A percentile compares a stretch with the other conserved stretches of the same genome.
These are phyloP conservation scores for Cochlearius cochlearius DNA, from an alignment of 2,113 vertebrate species.

Conservation along the genomic window DNA sequence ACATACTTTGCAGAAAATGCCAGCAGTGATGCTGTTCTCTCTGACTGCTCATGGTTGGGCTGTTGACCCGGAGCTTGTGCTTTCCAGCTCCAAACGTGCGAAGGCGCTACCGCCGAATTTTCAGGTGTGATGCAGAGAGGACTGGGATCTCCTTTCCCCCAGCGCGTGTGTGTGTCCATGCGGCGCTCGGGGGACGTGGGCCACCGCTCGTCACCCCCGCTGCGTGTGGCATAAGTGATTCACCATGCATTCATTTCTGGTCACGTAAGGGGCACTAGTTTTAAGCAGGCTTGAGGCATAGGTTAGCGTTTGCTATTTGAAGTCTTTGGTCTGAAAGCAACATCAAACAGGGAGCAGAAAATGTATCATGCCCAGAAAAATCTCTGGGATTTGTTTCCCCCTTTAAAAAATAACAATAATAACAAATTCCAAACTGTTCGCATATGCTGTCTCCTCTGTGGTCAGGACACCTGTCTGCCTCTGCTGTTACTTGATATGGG, in stretches of 20 bases:
- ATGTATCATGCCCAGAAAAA: conserved; percentile 37
- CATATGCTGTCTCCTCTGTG: conserved; percentile 18
- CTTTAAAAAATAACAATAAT: conserved; percentile 34
- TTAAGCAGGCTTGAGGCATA: conserved; percentile 35
- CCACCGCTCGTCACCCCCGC: not conserved
- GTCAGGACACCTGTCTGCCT: conserved; percentile 51
- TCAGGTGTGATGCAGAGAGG: not conserved
- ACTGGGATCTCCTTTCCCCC: not conserved
- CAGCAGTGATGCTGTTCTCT: not conserved
- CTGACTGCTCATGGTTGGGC: not conserved
- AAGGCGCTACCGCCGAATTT: not conserved
- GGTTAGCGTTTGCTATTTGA: conserved; percentile 26
- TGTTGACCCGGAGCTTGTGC: not conserved
- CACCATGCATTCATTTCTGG: conserved; percentile 53
- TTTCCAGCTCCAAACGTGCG: not conserved
- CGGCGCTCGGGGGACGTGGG: not conserved
- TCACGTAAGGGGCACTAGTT: conserved; percentile 24
- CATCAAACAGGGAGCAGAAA: conserved; percentile 56
- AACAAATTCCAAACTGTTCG: conserved; percentile 12
- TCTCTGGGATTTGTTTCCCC: conserved; percentile 42
- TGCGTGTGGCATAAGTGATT: conserved; percentile 45
- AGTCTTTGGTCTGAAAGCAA: conserved; percentile 24
- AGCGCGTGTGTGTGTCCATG: accelerated
- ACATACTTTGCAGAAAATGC: not conserved
- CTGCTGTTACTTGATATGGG: conserved; percentile 29